Percentiles rank a stretch among this genome's conserved stretches.
These are phyloP conservation scores for Coccyzus lansbergi DNA, from an alignment of 2,797 vertebrate genomes.

Conservation along the genomic window DNA sequence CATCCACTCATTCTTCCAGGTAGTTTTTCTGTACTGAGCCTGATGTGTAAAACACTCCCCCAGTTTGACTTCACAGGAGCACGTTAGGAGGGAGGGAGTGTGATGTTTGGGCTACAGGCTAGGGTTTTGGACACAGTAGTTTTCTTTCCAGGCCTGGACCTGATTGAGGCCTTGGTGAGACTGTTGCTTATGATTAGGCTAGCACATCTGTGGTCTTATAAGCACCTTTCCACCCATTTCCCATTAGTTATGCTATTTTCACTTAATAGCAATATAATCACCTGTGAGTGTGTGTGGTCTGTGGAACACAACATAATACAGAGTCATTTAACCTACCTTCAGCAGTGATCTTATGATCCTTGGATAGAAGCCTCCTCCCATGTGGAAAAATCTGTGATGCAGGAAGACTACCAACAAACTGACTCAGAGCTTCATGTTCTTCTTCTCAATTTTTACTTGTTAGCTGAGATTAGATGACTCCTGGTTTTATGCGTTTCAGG, in stretches of 20 bases:
- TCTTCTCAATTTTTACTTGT: neutral
- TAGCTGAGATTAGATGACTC: neutral
- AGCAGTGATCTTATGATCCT: neutral
- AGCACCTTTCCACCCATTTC: neutral
- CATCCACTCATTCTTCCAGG: conserved; percentile 91
- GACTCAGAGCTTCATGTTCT: neutral
- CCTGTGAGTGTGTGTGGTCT: neutral
- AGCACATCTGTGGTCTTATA: neutral
- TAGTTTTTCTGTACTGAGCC: conserved; percentile 31
- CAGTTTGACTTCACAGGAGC: neutral
- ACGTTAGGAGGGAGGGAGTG: accelerated
- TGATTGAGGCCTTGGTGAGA: neutral
- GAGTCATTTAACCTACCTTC: neutral
- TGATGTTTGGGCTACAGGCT: neutral
- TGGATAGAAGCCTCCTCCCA: neutral
- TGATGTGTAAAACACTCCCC: accelerated
- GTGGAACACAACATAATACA: neutral
- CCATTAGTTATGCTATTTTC: neutral
- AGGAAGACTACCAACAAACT: neutral
- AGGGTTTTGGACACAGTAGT: neutral
- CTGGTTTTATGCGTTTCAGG: neutral
- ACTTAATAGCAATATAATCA: neutral
- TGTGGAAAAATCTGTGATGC: neutral
- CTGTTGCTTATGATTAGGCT: neutral
- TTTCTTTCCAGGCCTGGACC: neutral